Percentiles rank a stretch among this genome's conserved stretches.
Conservation (phyloP, 1,140 invertebrate species). For the Temnothorax curvispinosus region DNA sequence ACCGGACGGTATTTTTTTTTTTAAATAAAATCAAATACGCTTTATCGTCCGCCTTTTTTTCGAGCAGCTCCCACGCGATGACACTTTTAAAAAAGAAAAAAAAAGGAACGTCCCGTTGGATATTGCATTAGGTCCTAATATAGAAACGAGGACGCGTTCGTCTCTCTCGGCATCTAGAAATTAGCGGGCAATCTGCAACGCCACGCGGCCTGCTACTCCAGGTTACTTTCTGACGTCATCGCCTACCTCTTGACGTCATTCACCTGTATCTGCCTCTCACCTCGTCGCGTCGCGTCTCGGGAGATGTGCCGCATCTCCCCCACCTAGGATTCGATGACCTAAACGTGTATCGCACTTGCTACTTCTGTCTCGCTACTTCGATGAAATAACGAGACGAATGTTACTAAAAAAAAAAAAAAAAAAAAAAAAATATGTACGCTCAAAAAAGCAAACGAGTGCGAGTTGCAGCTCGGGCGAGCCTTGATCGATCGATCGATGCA, state of each 20-base stretch:
- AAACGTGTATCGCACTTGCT: background rate
- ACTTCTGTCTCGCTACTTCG: constrained; percentile 27
- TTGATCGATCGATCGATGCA: constrained; percentile 69
- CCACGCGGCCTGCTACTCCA: constrained; percentile 53
- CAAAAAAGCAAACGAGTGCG: constrained; percentile 53
- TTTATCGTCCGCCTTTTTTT: background rate
- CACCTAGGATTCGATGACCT: constrained; percentile 28
- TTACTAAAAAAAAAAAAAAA: constrained; percentile 29
- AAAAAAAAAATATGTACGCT: background rate
- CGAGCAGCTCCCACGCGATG: constrained; percentile 15
- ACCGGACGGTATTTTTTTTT: background rate
- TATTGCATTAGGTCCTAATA: constrained; percentile 56
- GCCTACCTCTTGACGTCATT: constrained; percentile 77
- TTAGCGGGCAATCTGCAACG: constrained; percentile 25
- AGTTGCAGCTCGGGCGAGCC: constrained; percentile 27
- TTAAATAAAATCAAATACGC: constrained; percentile 7
- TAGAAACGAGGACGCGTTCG: constrained; percentile 53
- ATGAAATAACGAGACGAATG: background rate
- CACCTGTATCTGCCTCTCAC: constrained; percentile 69
- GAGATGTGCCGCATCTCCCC: background rate
- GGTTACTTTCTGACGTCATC: constrained; percentile 77
- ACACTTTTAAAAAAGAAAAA: constrained; percentile 4
- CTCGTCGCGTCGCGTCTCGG: constrained; percentile 57
- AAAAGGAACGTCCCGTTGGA: constrained; percentile 10
- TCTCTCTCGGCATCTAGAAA: constrained; percentile 28